These are phyloP conservation scores for Plebejus anna DNA, from an alignment of 2,888 invertebrate species.

Conservation along the genomic window DNA sequence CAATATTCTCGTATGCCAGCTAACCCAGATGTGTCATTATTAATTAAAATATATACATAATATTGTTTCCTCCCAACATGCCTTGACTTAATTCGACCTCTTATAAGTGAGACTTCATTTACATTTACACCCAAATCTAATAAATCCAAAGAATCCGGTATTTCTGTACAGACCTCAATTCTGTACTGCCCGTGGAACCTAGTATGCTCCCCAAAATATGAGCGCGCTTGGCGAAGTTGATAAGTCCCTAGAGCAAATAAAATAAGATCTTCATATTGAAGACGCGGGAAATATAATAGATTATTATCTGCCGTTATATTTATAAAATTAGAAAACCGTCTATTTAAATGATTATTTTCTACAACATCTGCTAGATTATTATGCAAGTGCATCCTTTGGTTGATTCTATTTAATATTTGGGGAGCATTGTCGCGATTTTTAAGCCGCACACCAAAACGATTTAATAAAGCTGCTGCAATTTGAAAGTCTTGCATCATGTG, in stretches of 20 bases:
- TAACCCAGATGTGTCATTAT: constrained; percentile 30
- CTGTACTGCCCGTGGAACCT: too few species aligned
- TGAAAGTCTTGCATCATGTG: constrained; percentile 35
- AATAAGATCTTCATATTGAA: too few species aligned
- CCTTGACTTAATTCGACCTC: constrained; percentile 32
- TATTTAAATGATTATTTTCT: constrained; percentile 9
- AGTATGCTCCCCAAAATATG: too few species aligned
- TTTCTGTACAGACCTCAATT: too few species aligned
- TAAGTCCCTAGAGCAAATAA: too few species aligned
- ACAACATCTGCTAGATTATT: constrained; percentile 9
- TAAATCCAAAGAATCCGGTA: too few species aligned
- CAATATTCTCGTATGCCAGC: constrained; percentile 31
- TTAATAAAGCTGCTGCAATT: constrained; percentile 33
- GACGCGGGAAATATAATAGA: too few species aligned
- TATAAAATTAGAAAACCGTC: neutral
- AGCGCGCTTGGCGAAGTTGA: too few species aligned
- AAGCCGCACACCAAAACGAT: constrained; percentile 21
- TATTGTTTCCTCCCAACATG: constrained; percentile 30
- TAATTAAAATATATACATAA: constrained; percentile 33
- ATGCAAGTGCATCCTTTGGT: constrained; percentile 30
- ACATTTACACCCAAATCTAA: too few species aligned
- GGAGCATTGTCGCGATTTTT: constrained; percentile 29
- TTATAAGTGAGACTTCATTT: constrained; percentile 26
- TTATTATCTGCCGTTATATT: neutral
- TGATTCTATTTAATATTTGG: constrained; percentile 21